Base-by-base conservation (phyloP, 92 coral and sea anemone species). In the Muricea muricata region DNA sequence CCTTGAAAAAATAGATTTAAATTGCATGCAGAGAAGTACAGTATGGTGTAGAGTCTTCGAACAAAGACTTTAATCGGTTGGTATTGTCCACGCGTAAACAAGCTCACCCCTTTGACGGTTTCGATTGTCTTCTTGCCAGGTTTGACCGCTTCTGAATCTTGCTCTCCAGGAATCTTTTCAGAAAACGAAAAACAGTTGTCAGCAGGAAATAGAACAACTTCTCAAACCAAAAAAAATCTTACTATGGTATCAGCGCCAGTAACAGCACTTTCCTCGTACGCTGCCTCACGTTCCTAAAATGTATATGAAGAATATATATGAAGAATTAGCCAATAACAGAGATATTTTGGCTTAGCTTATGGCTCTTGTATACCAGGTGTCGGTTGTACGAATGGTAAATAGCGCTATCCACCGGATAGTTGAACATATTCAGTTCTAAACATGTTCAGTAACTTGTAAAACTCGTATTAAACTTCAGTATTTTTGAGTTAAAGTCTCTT, bases 91-190 rank as follows among this genome's bases (percentile, higher is more conserved):
- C n/a, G n/a, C n/a, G n/a, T n/a, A n/a, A n/a, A n/a, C 29, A 0
- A 24, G 75, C 98, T 52, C 60, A 97, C 99, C 90, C 98, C 94
- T 77, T 90, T 97, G 6, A 97, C 90, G 17, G 94, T 97, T 29
- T 97, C 99, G 81, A 93, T 77, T 0, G 99, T 97, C 46, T 93
- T 94, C 80, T 97, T 97, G 2, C 99, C 97, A 26, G 99, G 94
- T 45, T 97, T 97, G 34, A 86, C 95, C 21, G 99, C 99, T 76
- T 97, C 99, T 28, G 94, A 78, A 37, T 92, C 98, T 23, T 75
- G 67, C 76, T 97, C 99, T 23, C 97, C 99, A 46, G 99, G 99
- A 54, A 97, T 97, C 99, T 97, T 32, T 4, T 28, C 25, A 73
- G 30, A 26, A 6, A 65, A 30, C n/a, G 30, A 39, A 34, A 50